Percentiles rank a stretch among this genome's conserved stretches.
phyloP scores from a whole-genome alignment of 2,113 vertebrate genomes.

The Cyanoderma ruficeps region DNA sequence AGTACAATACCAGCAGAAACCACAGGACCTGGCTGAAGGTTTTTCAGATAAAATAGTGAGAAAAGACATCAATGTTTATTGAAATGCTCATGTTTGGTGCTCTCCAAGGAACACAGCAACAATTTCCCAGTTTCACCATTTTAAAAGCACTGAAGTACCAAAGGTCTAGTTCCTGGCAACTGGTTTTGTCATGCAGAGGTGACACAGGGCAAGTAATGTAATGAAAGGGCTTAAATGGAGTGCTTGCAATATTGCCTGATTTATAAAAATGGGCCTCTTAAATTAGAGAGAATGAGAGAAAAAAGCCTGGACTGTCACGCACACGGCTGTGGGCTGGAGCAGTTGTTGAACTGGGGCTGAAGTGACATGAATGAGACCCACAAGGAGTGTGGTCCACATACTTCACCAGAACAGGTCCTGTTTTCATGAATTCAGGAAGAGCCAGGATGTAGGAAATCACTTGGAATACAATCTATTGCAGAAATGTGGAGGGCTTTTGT shows the following conservation, averaged over 20 bases:
- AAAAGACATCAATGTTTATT: background rate
- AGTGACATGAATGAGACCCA: background rate
- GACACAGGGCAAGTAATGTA: background rate
- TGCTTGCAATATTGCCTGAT: background rate
- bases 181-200: background rate
- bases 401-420: background rate
- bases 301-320: background rate
- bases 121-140: background rate
- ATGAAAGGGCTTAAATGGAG: background rate
- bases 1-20: background rate
- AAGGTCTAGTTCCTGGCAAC: background rate
- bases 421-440: background rate
- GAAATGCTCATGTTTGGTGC: background rate
- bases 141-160: background rate
- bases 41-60: background rate
- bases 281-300: background rate
- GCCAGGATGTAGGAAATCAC: background rate
- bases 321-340: background rate
- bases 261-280: background rate
- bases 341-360: background rate
- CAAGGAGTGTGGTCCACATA: background rate
- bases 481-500: background rate
- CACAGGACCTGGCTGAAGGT: background rate
- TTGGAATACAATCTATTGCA: background rate
- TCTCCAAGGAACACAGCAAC: background rate